Evolutionary conservation across 2,113 vertebrate species (phyloP).

Genomic region (Catharus bicknelli): DNA sequence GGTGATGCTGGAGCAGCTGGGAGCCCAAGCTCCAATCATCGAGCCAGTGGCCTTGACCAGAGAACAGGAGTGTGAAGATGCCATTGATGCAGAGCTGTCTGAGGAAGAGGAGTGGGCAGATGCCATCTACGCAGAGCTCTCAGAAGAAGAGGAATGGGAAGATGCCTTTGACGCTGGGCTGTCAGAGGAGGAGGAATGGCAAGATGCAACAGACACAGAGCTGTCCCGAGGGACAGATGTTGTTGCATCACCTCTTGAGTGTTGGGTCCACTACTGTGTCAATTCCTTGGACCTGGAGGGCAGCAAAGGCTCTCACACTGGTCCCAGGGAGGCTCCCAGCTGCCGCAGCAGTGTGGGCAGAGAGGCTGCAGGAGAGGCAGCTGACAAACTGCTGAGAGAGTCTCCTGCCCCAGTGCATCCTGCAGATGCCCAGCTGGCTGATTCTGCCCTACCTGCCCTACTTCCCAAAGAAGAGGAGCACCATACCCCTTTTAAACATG

Average conservation of each 20-base stretch:
- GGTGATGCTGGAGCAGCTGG: not conserved
- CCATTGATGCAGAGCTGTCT: fast-evolving
- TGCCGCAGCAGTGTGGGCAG: not conserved
- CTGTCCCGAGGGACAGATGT: not conserved
- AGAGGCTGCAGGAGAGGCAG: not conserved
- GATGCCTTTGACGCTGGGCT: not conserved
- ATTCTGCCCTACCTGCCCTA: not conserved
- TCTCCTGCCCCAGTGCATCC: not conserved
- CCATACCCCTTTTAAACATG: not conserved
- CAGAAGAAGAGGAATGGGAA: not conserved
- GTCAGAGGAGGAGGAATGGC: not conserved
- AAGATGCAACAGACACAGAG: not conserved
- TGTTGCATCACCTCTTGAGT: not conserved
- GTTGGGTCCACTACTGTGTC: too few species aligned
- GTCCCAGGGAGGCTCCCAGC: not conserved
- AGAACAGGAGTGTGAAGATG: fast-evolving
- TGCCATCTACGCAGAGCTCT: not conserved
- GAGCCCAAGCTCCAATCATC: not conserved
- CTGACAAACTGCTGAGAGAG: not conserved
- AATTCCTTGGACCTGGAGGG: too few species aligned
- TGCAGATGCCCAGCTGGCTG: not conserved
- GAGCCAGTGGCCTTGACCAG: not conserved
- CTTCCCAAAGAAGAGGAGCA: fast-evolving
- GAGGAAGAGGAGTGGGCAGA: not conserved
- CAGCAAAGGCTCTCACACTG: too few species aligned